These are phyloP conservation scores for Lutjanus campechanus DNA, from an alignment of 2,797 vertebrate species.

Conservation along the genomic window DNA sequence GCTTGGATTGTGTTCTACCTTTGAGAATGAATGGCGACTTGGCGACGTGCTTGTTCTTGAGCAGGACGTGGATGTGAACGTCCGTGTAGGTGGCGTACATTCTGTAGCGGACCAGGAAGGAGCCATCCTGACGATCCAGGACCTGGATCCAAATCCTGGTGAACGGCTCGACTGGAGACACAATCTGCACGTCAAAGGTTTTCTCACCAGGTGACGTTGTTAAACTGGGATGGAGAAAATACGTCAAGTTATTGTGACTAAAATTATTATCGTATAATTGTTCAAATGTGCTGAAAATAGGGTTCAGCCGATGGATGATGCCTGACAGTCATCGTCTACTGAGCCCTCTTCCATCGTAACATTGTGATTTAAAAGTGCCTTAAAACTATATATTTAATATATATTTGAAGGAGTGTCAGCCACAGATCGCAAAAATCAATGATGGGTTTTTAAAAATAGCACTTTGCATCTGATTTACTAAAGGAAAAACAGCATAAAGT, in stretches of 20 bases:
- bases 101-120: conserved; percentile 95
- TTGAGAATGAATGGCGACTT: conserved; percentile 92
- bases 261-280: no score
- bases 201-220: conserved; percentile 93
- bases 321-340: no score
- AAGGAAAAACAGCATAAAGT: no score
- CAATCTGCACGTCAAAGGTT: conserved; percentile 92
- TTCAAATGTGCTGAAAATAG: no score
- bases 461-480: no score
- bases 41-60: conserved; percentile 86
- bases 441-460: no score
- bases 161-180: conserved; percentile 90
- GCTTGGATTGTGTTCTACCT: conserved; percentile 83
- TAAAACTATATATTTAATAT: no score
- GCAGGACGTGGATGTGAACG: conserved; percentile 90
- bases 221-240: conserved; percentile 81
- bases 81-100: conserved; percentile 95
- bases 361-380: no score
- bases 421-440: no score
- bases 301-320: no score
- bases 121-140: conserved; percentile 95
- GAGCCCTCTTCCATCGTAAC: no score
- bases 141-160: conserved; percentile 95
- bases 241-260: background rate
- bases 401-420: no score